Evolutionary conservation across 2,888 invertebrate genomes (phyloP), one percentile per base, ranked within the genome.

Genomic region (Cheilosia scutellata): DNA sequence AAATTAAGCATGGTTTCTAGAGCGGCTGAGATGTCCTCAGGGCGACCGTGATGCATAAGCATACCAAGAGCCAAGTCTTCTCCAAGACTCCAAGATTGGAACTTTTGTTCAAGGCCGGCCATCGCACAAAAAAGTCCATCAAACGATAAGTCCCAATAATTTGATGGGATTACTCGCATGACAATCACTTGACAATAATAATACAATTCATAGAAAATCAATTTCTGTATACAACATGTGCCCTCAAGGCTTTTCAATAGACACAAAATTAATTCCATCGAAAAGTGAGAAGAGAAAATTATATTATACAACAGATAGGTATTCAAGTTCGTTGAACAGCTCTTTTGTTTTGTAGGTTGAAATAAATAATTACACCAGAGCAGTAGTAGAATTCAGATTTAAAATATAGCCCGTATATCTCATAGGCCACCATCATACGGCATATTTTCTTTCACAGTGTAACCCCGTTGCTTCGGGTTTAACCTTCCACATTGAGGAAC

Each of bases 311-410:
- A 47, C 31, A 20, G 2, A 4, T 37, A 20, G 2, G 1, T 37
- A 47, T 40, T 40, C 62, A 31, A 66, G 76, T 60, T 77, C 55
- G 53, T 29, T 47, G n/a, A 4, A 53, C 62, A 70, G 47, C 37
- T 77, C 70, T 62, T 70, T 70, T 68, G 70, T 77, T 68, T 76
- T 13, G 16, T 68, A 5, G 44, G 44, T 44, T 6, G 16, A 44
- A 37, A 37, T 11, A 37, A 37, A 0, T 37, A 37, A 37, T 11
- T 37, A 11, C 11, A 11, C 37, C 37, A 3, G 37, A 0, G 37
- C 11, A 11, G 37, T 11, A 11, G 9, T 11, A 11, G 9, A 37
- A 37, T 11, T 11, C 3, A 37, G 11, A 11, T 37, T 37, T 37
- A 11, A 33, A 33, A 37, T 2, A 37, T 0, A 37, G 11, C 11